Conservation (phyloP, 2,113 vertebrate genomes). For the Lichenostomus cassidix region DNA sequence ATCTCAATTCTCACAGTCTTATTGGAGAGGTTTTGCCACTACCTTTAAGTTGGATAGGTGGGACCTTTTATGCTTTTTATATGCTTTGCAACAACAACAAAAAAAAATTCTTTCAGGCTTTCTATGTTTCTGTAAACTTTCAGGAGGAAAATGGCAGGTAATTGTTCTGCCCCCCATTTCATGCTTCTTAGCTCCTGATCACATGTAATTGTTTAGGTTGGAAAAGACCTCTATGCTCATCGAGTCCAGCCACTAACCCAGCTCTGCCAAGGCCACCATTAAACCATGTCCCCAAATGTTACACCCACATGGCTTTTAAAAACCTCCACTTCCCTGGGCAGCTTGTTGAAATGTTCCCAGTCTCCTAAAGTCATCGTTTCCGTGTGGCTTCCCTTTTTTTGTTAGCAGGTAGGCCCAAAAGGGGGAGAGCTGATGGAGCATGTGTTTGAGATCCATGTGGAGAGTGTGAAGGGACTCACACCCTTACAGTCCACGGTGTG, state of each 20-base stretch:
- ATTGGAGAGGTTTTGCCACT: not conserved
- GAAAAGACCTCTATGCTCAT: not conserved
- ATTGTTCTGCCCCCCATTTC: not conserved
- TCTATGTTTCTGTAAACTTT: not conserved
- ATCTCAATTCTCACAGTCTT: not conserved
- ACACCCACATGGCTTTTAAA: not conserved
- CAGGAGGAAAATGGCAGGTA: not conserved
- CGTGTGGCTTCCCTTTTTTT: not conserved
- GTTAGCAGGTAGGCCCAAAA: constrained; percentile 49
- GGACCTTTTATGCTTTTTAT: not conserved
- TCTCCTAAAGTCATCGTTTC: not conserved
- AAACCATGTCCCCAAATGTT: not conserved
- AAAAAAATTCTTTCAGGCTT: not conserved
- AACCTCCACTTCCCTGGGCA: not conserved
- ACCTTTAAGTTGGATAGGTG: not conserved
- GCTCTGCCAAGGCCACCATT: not conserved
- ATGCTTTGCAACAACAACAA: not conserved
- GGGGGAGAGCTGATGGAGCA: constrained; percentile 79
- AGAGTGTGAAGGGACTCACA: constrained; percentile 82
- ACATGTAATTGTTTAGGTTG: not conserved
- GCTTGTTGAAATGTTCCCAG: not conserved
- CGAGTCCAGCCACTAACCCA: not conserved
- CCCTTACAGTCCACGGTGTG: constrained; percentile 92
- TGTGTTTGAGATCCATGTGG: constrained; percentile 85
- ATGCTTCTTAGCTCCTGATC: not conserved